Percentiles rank a stretch among this genome's conserved stretches.
These are phyloP conservation scores for Clarias magur DNA, from an alignment of 2,113 vertebrate species.

Conservation along the genomic window DNA sequence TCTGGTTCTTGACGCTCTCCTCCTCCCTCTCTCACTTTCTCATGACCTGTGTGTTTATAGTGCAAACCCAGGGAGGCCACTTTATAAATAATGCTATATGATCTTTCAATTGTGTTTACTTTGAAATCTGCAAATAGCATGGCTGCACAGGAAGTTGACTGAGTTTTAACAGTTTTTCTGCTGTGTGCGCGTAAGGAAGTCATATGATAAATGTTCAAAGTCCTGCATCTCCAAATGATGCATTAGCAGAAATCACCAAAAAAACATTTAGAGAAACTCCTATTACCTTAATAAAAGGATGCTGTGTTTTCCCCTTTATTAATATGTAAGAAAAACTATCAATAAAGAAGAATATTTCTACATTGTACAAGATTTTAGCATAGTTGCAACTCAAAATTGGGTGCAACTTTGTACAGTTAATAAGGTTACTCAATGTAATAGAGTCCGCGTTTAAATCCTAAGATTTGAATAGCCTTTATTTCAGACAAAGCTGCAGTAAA, in stretches of 20 bases:
- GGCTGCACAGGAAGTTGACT: neutral
- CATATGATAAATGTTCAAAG: neutral
- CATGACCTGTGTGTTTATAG: constrained; percentile 38
- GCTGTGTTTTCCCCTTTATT: neutral
- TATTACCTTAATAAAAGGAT: neutral
- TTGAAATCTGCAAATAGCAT: constrained; percentile 26
- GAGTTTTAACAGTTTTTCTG: neutral
- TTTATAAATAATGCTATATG: neutral
- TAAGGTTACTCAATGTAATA: neutral
- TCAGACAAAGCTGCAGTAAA: neutral
- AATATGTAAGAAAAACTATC: neutral
- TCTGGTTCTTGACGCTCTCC: constrained; percentile 3
- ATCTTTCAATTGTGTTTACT: constrained; percentile 24
- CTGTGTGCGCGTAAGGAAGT: neutral
- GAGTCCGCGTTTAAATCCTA: neutral
- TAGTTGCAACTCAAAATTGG: neutral
- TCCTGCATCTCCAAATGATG: neutral
- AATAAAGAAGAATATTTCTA: neutral
- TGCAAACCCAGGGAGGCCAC: constrained; percentile 40
- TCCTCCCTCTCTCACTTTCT: constrained; percentile 35
- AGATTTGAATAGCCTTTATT: neutral
- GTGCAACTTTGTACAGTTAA: neutral
- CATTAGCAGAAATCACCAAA: neutral
- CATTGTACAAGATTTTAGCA: neutral
- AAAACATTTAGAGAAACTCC: neutral